Percentiles rank a stretch among this genome's conserved stretches.
Conservation (phyloP, 2,797 vertebrate species). For the Argya squamiceps region DNA sequence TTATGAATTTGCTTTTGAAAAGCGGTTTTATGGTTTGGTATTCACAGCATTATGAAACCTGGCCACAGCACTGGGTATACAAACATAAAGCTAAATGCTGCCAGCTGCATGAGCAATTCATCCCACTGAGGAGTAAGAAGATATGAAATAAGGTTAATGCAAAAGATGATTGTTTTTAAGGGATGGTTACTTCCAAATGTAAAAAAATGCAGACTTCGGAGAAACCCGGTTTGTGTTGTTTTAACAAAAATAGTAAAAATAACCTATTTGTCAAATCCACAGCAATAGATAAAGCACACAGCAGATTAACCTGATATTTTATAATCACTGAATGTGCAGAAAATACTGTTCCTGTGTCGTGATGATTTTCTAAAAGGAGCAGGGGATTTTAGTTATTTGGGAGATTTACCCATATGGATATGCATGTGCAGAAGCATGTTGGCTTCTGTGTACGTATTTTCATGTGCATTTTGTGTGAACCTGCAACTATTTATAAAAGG, state of each 20-base stretch:
- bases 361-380: neutral
- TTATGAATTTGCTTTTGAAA: conserved; percentile 72
- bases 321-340: neutral
- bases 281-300: neutral
- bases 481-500: neutral
- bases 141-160: conserved; percentile 16
- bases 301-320: neutral
- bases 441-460: neutral
- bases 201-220: neutral
- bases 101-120: conserved; percentile 37
- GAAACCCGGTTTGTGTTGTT: neutral
- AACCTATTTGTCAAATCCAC: neutral
- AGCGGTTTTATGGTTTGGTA: conserved; percentile 58
- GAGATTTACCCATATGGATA: neutral
- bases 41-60: conserved; percentile 65
- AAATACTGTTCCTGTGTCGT: neutral
- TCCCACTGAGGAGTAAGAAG: neutral
- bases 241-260: neutral
- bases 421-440: neutral
- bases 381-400: neutral
- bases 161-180: conserved; percentile 1
- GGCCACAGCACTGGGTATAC: neutral
- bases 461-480: neutral
- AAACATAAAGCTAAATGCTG: conserved; percentile 40
- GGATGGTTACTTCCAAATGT: neutral